These are phyloP conservation scores for Parus major DNA, from an alignment of 2,113 vertebrate genomes.

Conservation along the genomic window DNA sequence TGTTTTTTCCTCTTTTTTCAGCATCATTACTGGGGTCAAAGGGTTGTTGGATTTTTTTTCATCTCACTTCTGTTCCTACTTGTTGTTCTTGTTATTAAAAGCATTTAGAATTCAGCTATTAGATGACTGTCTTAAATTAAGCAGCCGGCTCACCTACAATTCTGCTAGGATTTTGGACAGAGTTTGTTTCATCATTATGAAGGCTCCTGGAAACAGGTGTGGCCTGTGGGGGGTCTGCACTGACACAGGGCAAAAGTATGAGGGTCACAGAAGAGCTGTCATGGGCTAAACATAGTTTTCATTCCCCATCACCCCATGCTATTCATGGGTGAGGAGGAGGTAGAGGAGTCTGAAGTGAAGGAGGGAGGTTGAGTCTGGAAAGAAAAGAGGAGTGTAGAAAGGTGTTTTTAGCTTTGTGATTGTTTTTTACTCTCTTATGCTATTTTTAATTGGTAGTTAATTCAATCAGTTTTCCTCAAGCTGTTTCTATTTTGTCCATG, in stretches of 20 bases:
- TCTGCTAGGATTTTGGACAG: background rate
- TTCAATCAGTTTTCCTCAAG: background rate
- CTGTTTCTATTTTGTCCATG: background rate
- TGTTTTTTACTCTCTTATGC: background rate
- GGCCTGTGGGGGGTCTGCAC: rapidly evolving
- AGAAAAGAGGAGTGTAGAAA: background rate
- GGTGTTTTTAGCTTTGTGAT: background rate
- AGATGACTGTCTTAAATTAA: background rate
- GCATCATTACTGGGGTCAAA: background rate
- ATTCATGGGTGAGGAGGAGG: background rate
- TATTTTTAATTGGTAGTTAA: background rate
- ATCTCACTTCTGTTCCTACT: background rate
- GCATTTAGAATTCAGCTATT: background rate
- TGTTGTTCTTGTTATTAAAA: background rate
- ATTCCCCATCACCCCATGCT: background rate
- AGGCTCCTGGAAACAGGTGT: background rate
- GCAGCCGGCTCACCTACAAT: background rate
- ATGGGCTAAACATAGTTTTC: background rate
- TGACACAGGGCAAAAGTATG: background rate
- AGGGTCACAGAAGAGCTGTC: background rate
- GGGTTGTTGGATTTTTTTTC: background rate
- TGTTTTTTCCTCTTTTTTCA: background rate
- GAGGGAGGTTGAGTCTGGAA: background rate
- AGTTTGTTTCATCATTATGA: background rate
- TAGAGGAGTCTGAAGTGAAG: background rate